A percentile compares a stretch with the other conserved stretches of the same genome.
Conservation (phyloP, 2,113 vertebrate genomes). For the Myiagra hebetior region DNA sequence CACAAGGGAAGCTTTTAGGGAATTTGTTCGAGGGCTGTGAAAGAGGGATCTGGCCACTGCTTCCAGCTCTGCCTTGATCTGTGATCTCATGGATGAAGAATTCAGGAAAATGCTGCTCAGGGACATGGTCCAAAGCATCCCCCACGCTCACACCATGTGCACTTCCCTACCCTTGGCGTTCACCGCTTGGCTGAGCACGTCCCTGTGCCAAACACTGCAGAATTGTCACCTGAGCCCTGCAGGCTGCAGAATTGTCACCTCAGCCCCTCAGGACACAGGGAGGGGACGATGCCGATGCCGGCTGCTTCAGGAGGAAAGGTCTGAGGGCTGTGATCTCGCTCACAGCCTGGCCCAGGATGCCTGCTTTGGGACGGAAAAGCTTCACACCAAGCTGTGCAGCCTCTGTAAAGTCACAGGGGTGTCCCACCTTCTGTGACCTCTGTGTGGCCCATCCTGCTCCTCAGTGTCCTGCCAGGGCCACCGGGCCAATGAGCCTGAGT, state of each 20-base stretch:
- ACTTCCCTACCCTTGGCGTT: not conserved
- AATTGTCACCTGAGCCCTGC: not conserved
- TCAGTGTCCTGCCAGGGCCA: not conserved
- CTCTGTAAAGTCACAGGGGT: rapidly evolving
- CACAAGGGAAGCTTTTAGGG: conserved; percentile 42
- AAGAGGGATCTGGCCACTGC: conserved; percentile 40
- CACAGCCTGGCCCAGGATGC: rapidly evolving
- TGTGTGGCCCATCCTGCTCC: not conserved
- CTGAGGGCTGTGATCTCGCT: not conserved
- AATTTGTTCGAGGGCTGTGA: conserved; percentile 46
- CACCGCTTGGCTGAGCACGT: rapidly evolving
- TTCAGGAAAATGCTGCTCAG: not conserved
- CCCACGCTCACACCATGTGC: not conserved
- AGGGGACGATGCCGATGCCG: rapidly evolving
- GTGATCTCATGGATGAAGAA: conserved; percentile 46
- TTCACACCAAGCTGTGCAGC: not conserved
- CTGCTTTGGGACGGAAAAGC: not conserved
- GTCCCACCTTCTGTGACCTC: not conserved
- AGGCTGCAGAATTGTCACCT: not conserved
- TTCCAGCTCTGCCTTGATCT: conserved; percentile 23
- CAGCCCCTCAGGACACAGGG: not conserved
- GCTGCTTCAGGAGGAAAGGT: not conserved
- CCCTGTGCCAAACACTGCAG: not conserved
- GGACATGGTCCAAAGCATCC: not conserved
- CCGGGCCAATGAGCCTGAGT: rapidly evolving